Conservation (phyloP, 2,113 vertebrate genomes). For the Oncorhynchus clarkii region DNA sequence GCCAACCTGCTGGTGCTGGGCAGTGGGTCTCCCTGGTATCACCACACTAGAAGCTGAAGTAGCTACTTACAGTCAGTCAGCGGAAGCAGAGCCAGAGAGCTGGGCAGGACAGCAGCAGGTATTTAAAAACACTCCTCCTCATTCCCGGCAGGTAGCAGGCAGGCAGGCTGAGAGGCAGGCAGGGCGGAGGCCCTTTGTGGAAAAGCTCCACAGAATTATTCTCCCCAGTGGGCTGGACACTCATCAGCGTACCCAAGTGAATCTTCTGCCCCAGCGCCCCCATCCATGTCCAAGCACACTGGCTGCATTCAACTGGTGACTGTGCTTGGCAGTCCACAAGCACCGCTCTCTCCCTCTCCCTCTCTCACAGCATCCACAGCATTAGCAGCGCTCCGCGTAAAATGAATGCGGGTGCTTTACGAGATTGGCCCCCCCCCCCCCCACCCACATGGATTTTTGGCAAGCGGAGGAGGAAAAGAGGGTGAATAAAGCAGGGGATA, state of each 20-base stretch:
- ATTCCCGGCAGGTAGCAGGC: conserved; percentile 4
- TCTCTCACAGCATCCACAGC: conserved; percentile 12
- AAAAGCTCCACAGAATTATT: background rate
- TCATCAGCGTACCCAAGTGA: conserved; percentile 44
- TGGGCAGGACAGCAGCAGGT: conserved; percentile 7
- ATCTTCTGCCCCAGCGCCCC: conserved; percentile 48
- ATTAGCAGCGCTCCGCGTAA: conserved; percentile 10
- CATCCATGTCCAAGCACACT: conserved; percentile 39
- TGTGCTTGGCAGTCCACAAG: conserved; percentile 10
- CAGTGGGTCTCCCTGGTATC: background rate
- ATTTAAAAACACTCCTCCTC: conserved; percentile 26
- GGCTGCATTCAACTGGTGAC: conserved; percentile 53
- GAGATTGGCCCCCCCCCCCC: background rate
- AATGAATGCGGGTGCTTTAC: background rate
- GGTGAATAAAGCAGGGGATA: background rate
- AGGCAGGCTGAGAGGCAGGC: conserved; percentile 28
- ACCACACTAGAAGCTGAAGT: background rate
- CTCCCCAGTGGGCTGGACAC: conserved; percentile 38
- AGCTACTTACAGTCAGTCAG: conserved; percentile 39
- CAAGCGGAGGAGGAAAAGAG: background rate
- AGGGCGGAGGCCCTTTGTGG: conserved; percentile 29
- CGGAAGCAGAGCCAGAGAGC: conserved; percentile 14
- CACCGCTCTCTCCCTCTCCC: conserved; percentile 1
- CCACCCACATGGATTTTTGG: background rate
- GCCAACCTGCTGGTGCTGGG: conserved; percentile 28